These are phyloP conservation scores for Varanus komodoensis DNA, from an alignment of 2,113 vertebrate genomes.

Conservation along the genomic window DNA sequence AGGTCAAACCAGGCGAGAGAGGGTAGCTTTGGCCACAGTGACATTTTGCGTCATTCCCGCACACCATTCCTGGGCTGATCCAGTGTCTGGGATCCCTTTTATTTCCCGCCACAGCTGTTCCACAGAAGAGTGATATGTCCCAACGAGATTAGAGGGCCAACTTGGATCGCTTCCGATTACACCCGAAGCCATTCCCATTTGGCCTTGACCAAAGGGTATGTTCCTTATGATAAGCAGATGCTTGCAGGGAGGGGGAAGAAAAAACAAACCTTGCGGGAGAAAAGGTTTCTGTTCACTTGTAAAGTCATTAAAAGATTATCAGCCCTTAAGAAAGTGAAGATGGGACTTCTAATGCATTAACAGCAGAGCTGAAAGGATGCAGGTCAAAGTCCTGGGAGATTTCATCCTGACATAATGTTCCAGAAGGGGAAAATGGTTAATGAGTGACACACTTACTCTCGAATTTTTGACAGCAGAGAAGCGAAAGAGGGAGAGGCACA, in stretches of 20 bases:
- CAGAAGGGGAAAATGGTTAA: conserved; percentile 45
- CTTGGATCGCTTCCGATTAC: conserved; percentile 4
- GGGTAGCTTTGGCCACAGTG: not conserved
- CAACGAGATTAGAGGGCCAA: not conserved
- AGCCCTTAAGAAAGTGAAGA: conserved; percentile 44
- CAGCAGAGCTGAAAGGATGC: not conserved
- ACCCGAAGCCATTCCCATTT: conserved; percentile 7
- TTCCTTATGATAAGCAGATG: conserved; percentile 36
- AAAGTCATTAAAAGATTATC: conserved; percentile 40
- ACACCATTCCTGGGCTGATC: not conserved
- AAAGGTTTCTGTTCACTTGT: conserved; percentile 8
- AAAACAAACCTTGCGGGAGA: not conserved
- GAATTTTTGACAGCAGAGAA: not conserved
- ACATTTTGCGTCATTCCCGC: not conserved
- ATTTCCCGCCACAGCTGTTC: conserved; percentile 3
- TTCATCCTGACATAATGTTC: conserved; percentile 53
- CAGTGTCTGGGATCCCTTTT: not conserved
- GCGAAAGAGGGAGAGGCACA: not conserved
- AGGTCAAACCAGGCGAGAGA: not conserved
- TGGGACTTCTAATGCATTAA: not conserved
- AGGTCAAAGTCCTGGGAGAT: conserved; percentile 42
- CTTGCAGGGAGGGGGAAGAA: not conserved
- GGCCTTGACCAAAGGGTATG: conserved; percentile 36
- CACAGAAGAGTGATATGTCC: not conserved
- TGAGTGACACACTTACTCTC: conserved; percentile 30